Conservation (phyloP, 2,888 invertebrate species). For the Pyralis farinalis region DNA sequence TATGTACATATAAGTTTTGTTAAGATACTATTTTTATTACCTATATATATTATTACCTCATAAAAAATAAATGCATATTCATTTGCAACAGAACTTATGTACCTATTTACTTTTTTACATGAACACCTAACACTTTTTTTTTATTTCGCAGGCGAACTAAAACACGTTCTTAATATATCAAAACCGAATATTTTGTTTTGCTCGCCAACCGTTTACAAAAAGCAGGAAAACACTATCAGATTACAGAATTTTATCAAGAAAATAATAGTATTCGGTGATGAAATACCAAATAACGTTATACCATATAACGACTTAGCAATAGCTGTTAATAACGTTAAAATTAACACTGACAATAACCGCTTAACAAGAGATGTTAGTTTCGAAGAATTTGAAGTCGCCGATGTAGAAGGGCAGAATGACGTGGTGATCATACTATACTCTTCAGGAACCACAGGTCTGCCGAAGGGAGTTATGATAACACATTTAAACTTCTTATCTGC, state of each 20-base stretch:
- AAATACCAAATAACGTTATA: slow-evolving; percentile 26
- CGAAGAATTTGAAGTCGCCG: slow-evolving; percentile 40
- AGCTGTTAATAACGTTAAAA: slow-evolving; percentile 10
- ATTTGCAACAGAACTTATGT: no score
- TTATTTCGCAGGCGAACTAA: slow-evolving; percentile 56
- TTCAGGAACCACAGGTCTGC: slow-evolving; percentile 63
- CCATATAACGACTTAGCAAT: slow-evolving; percentile 40
- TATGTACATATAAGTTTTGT: no score
- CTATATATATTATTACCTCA: no score
- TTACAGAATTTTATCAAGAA: slow-evolving; percentile 31
- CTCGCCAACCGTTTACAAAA: slow-evolving; percentile 38
- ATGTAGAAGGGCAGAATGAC: slow-evolving; percentile 45
- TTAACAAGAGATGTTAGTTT: slow-evolving; percentile 32
- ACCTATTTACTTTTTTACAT: no score
- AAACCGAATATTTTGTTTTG: slow-evolving; percentile 53
- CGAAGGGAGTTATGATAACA: slow-evolving; percentile 60
- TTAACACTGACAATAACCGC: slow-evolving; percentile 15
- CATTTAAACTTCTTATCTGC: slow-evolving; percentile 45
- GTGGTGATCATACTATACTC: slow-evolving; percentile 52
- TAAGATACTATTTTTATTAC: no score
- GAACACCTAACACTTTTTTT: no score
- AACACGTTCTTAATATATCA: slow-evolving; percentile 46
- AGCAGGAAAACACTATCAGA: slow-evolving; percentile 26
- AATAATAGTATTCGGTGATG: slow-evolving; percentile 45
- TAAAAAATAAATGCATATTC: no score